Evolutionary conservation across 2,888 invertebrate species (phyloP), one percentile per base, ranked within the genome.

Genomic region (Blastobasis adustella): DNA sequence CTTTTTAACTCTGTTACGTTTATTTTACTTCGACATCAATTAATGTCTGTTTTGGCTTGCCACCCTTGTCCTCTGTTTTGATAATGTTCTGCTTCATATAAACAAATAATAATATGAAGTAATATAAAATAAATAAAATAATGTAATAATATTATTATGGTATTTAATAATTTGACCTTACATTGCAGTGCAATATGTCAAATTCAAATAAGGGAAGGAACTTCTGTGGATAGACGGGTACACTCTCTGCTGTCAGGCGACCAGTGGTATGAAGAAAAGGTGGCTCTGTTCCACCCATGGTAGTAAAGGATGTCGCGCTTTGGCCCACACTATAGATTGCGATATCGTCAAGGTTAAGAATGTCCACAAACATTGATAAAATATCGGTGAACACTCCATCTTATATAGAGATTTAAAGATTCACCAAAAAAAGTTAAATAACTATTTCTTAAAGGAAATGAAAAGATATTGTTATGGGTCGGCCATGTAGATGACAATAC

Each of bases 261-360:
- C 46, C 0, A 50, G 50, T 5, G 65, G 65, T 9, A 23, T 10
- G 5, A 69, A 60, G 54, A 59, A 52, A 0, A 60, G 69, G 58
- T 73, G 74, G 75, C 57, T 63, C 4, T 64, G 64, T 47, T 64
- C 63, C 5, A 55, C 57, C 4, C 49, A 49, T 10, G 9, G 5
- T 10, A 6, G 8, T 23, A 40, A 40, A 40, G 7, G 40, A 6
- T 40, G 40, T 9, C 40, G 4, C 40, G 40, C 40, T 6, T 1
- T 4, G 40, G 40, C 4, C 7, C 40, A 40, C 40, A 40, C 40
- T 40, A 8, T 8, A 3, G 4, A 40, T 6, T 1, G 9, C 40
- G 40, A 40, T 1, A 40, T 40, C 40, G 4, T 40, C 9, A 40
- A 40, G 40, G 6, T 40, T 9, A 40, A 9, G 1, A 40, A 40